A percentile compares a stretch with the other conserved stretches of the same genome.
phyloP scores from a whole-genome alignment of 2,888 invertebrate species.

The Cataglyphis livida region DNA sequence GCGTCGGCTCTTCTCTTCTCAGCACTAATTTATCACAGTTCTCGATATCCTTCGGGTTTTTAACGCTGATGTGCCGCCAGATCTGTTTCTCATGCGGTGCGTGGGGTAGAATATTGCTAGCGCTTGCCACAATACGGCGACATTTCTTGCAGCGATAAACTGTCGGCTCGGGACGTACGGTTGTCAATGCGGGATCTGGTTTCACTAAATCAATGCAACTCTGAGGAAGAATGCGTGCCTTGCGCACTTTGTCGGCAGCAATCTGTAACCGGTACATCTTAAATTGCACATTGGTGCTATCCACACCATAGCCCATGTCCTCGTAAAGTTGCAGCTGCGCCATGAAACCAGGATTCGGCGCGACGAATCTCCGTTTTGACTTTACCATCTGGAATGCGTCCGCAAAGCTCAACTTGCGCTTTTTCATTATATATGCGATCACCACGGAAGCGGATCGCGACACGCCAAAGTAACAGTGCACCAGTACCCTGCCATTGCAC shows the following conservation, averaged over 20 bases:
- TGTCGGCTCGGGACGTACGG: slow-evolving; percentile 92
- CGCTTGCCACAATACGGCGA: slow-evolving; percentile 93
- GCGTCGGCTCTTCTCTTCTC: slow-evolving; percentile 68
- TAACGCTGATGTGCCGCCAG: slow-evolving; percentile 86
- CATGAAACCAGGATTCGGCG: slow-evolving; percentile 93
- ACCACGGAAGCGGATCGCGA: slow-evolving; percentile 96
- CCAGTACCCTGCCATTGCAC: slow-evolving; percentile 90
- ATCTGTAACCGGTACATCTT: slow-evolving; percentile 91
- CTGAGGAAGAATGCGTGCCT: slow-evolving; percentile 94
- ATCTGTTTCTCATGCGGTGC: slow-evolving; percentile 86
- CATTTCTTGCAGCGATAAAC: slow-evolving; percentile 95
- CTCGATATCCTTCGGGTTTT: slow-evolving; percentile 71
- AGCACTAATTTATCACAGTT: slow-evolving; percentile 52
- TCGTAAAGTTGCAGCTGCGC: slow-evolving; percentile 92
- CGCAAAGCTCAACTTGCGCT: slow-evolving; percentile 90
- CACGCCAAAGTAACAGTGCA: slow-evolving; percentile 97
- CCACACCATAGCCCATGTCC: slow-evolving; percentile 91
- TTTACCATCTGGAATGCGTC: slow-evolving; percentile 91
- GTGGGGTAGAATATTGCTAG: slow-evolving; percentile 93
- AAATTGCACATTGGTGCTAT: slow-evolving; percentile 91
- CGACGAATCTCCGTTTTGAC: slow-evolving; percentile 90
- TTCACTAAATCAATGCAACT: slow-evolving; percentile 92
- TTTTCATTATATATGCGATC: slow-evolving; percentile 95
- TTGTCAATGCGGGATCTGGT: slow-evolving; percentile 91
- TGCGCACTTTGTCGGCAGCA: slow-evolving; percentile 93